Conservation (phyloP, 2,113 vertebrate species). For the Megaceryle torquata region DNA sequence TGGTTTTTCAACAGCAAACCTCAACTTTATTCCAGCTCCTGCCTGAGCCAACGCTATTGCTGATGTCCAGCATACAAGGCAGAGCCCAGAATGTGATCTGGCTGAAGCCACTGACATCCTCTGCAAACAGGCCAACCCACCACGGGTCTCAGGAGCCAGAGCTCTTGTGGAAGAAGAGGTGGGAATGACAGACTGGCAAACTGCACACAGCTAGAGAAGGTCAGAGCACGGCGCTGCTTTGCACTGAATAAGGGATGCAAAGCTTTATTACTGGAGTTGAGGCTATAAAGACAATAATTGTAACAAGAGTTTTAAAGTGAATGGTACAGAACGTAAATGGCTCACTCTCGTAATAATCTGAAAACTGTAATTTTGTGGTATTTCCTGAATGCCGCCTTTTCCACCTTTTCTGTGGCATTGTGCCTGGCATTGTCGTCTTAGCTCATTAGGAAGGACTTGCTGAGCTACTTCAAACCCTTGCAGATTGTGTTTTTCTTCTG, state of each 20-base stretch:
- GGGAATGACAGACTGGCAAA: not conserved
- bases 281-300: not conserved
- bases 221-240: not conserved
- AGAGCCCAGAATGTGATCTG: fast-evolving
- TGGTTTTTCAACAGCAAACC: not conserved
- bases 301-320: not conserved
- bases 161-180: not conserved
- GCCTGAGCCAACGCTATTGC: not conserved
- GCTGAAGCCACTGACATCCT: not conserved
- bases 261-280: not conserved
- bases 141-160: not conserved
- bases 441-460: not conserved
- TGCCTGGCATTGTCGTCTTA: not conserved
- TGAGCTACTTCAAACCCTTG: not conserved
- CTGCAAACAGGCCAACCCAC: not conserved
- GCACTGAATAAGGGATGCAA: not conserved
- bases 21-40: not conserved
- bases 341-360: not conserved
- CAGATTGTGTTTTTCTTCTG: not conserved
- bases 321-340: not conserved
- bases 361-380: not conserved
- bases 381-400: not conserved
- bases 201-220: fast-evolving
- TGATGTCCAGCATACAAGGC: not conserved
- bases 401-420: not conserved